Conservation (phyloP, 2,113 vertebrate genomes). For the Misgurnus mizolepis region DNA sequence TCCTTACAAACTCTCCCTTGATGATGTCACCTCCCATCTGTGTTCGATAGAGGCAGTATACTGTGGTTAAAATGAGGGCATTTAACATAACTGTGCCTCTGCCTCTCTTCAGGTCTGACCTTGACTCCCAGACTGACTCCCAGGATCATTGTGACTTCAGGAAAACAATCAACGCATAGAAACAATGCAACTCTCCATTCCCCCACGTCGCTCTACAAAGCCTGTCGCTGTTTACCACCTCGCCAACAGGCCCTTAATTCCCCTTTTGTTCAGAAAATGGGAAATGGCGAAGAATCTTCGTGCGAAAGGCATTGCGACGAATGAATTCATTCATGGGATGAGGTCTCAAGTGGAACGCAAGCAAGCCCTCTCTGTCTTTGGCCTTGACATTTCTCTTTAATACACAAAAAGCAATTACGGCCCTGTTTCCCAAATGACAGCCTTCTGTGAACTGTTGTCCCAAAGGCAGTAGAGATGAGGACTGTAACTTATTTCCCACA, state of each 20-base stretch:
- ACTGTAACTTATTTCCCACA: slow-evolving; percentile 43
- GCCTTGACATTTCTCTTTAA: slow-evolving; percentile 33
- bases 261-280: slow-evolving; percentile 48
- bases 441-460: slow-evolving; percentile 36
- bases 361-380: slow-evolving; percentile 27
- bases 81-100: slow-evolving; percentile 31
- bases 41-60: slow-evolving; percentile 30
- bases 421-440: slow-evolving; percentile 27
- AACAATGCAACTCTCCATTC: slow-evolving; percentile 27
- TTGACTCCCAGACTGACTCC: slow-evolving; percentile 33
- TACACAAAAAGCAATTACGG: slow-evolving; percentile 44
- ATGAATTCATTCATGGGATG: slow-evolving; percentile 43
- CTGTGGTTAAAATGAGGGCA: slow-evolving; percentile 35
- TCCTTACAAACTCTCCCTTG: background rate
- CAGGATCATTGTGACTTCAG: slow-evolving; percentile 21
- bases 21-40: slow-evolving; percentile 6
- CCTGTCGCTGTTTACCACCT: slow-evolving; percentile 35
- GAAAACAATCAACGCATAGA: slow-evolving; percentile 28
- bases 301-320: slow-evolving; percentile 4
- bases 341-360: slow-evolving; percentile 31
- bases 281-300: slow-evolving; percentile 36
- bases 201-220: slow-evolving; percentile 13
- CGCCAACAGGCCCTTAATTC: slow-evolving; percentile 44
- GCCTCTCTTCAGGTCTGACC: slow-evolving; percentile 38
- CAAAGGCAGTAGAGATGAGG: slow-evolving; percentile 26